Evolutionary conservation across 2,888 invertebrate species (phyloP).

Genomic region (Argyresthia goedartella): DNA sequence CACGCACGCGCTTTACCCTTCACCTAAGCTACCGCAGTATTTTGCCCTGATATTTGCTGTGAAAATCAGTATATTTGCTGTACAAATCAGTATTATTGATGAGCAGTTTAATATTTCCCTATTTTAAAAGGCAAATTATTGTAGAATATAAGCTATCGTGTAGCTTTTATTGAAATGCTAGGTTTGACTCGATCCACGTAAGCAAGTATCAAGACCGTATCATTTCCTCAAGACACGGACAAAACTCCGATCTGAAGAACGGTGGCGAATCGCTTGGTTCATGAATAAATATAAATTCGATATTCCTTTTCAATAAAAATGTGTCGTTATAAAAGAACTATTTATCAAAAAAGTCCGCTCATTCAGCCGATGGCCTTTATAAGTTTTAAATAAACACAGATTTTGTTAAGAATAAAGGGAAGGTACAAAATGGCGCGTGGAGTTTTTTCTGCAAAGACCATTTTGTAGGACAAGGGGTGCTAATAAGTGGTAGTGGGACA

Average conservation of each 20-base stretch:
- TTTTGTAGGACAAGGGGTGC: conserved; percentile 53
- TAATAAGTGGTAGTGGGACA: conserved; percentile 60
- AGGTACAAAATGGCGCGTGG: conserved; percentile 52
- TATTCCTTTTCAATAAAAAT: conserved; percentile 59
- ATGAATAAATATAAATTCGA: conserved; percentile 65
- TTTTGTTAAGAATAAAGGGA: conserved; percentile 38
- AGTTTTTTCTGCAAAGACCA: conserved; percentile 25
- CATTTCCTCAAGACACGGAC: conserved; percentile 28
- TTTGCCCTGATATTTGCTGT: too few relatives aligned
- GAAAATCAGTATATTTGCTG: too few relatives aligned
- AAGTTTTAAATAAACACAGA: conserved; percentile 66
- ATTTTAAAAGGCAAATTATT: too few relatives aligned
- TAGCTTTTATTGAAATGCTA: too few relatives aligned
- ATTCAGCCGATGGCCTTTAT: conserved; percentile 52
- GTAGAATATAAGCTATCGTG: too few relatives aligned
- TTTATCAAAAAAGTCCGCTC: conserved; percentile 56
- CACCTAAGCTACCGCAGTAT: too few relatives aligned
- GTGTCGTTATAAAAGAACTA: conserved; percentile 60
- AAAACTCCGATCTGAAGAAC: conserved; percentile 43
- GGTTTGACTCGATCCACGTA: too few relatives aligned
- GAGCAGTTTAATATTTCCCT: too few relatives aligned
- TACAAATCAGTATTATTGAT: too few relatives aligned
- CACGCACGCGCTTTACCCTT: too few relatives aligned
- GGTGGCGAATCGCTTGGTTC: conserved; percentile 64
- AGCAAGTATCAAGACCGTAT: conserved; percentile 19